Evolutionary conservation across 2,113 vertebrate genomes (phyloP), one percentile per base, ranked within the genome.

Genomic region (Paradoxurus hermaphroditus): DNA sequence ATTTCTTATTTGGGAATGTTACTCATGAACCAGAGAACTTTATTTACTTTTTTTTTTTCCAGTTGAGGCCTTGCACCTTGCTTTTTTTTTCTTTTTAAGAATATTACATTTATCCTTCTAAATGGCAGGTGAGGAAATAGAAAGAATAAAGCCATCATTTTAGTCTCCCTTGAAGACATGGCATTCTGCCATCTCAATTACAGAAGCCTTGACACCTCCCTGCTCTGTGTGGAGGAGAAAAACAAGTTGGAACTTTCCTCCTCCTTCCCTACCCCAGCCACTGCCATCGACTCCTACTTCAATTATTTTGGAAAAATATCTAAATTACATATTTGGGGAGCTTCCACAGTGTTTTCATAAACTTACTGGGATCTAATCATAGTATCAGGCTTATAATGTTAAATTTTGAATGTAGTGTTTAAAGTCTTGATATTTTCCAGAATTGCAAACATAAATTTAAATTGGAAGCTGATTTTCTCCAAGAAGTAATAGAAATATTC

Each of bases 401-500:
- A 95, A 78, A 81, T 93, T 96, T 97, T 92, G 53, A 95, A 72
- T 79, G 73, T 85, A 83, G n/a, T 84, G 15, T 84, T 98, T 96
- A 84, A 96, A 97, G 59, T 82, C n/a, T 95, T 84, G 77, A 19
- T 93, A 41, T 92, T 97, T 96, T 95, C 19, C 81, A 98, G 82
- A 96, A 83, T 83, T 67, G n/a, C 72, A 96, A 89, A 96, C 90
- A 96, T 91, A 83, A 62, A 91, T 93, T 93, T 88, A 95, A 95
- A 86, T 92, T 91, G 72, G 73, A 96, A 94, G 73, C 88, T 95
- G 72, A 34, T 95, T 95, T 95, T 79, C 25, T 68, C 59, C 46
- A 49, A 93, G 91, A 94, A 97, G 93, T 83, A 83, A 91, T 70
- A 91, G 84, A 86, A 93, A 87, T 96, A 84, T 18, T 95, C 49